phyloP scores from a whole-genome alignment of 2,113 vertebrate genomes.

The Phyllopteryx taeniolatus region DNA sequence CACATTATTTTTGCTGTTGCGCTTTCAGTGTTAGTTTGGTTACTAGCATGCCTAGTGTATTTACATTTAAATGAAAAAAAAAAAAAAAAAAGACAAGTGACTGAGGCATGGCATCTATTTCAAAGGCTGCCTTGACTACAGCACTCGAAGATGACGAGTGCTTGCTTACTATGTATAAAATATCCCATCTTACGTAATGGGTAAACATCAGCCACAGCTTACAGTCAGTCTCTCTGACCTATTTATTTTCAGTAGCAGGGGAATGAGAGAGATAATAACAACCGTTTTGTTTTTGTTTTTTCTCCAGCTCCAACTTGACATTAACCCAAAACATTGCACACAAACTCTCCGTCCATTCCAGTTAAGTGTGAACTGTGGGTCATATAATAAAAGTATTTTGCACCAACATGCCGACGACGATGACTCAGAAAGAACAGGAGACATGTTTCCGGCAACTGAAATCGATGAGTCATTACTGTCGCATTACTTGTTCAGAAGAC shows the following conservation, averaged over 20 bases:
- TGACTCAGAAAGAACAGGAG: background rate
- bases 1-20: no score
- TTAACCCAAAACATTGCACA: constrained; percentile 9
- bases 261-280: constrained; percentile 5
- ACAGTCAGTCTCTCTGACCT: constrained; percentile 47
- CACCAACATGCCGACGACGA: background rate
- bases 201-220: constrained; percentile 59
- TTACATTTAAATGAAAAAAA: no score
- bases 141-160: constrained; percentile 24
- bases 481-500: background rate
- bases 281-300: background rate
- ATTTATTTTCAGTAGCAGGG: constrained; percentile 38
- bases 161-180: constrained; percentile 43
- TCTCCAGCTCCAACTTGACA: constrained; percentile 13
- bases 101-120: no score
- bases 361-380: background rate
- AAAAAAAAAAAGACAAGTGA: no score
- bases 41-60: no score
- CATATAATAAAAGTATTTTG: background rate
- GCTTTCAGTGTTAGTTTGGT: no score
- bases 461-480: constrained; percentile 23
- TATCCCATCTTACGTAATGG: constrained; percentile 57
- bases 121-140: constrained; percentile 6
- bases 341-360: background rate
- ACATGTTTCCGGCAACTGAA: background rate